These are phyloP conservation scores for Zaprionus inermis DNA, from an alignment of 1,140 invertebrate genomes.

Conservation along the genomic window DNA sequence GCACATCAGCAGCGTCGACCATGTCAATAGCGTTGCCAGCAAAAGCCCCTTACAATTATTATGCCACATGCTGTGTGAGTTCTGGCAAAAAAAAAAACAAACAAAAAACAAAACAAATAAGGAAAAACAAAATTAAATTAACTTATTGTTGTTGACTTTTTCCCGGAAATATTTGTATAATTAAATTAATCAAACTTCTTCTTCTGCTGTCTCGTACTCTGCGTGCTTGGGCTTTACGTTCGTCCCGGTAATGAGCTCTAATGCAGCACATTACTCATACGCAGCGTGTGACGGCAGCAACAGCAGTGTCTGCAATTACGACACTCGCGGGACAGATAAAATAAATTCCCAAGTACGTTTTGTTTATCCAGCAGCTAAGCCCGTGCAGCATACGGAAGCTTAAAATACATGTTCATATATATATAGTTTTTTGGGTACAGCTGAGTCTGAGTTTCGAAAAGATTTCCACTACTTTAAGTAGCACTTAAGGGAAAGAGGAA, in stretches of 20 bases:
- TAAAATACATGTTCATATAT: not conserved
- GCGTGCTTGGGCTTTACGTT: not conserved
- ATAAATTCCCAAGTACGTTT: constrained; percentile 20
- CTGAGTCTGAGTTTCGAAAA: too few relatives aligned
- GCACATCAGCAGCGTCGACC: constrained; percentile 63
- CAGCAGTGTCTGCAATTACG: constrained; percentile 20
- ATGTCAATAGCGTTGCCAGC: constrained; percentile 56
- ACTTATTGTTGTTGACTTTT: constrained; percentile 5
- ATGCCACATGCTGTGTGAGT: constrained; percentile 57
- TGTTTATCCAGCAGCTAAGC: constrained; percentile 17
- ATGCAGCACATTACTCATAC: constrained; percentile 31
- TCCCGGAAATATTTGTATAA: constrained; percentile 10
- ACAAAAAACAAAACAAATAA: constrained; percentile 10
- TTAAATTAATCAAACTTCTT: constrained; percentile 20
- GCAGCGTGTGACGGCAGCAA: constrained; percentile 26
- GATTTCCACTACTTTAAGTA: too few relatives aligned
- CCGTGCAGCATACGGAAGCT: not conserved
- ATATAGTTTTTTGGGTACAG: not conserved
- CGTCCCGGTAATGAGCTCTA: constrained; percentile 26
- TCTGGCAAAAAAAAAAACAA: not conserved
- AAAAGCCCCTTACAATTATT: constrained; percentile 59
- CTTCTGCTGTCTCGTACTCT: not conserved
- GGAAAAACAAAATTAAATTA: constrained; percentile 9
- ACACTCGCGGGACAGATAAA: constrained; percentile 27
- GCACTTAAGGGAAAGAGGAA: too few relatives aligned